Evolutionary conservation across 2,113 vertebrate species (phyloP).

Genomic region (Tetrao urogallus): DNA sequence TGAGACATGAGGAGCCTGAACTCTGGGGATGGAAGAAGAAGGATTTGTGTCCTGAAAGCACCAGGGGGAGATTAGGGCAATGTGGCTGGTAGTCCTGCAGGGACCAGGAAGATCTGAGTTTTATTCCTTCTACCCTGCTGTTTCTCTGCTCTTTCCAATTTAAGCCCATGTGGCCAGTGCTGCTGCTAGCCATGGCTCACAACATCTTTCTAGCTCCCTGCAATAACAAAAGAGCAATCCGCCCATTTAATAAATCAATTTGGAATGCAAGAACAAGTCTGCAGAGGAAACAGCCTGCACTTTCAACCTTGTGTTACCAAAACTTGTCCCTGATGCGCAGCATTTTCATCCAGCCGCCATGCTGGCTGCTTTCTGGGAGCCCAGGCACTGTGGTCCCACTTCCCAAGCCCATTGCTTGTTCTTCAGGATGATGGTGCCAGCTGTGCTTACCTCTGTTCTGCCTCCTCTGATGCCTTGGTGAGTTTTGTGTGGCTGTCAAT

Average conservation of each 20-base stretch:
- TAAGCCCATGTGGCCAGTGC: not conserved
- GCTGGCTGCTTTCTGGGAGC: not conserved
- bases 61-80: not conserved
- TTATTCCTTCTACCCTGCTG: not conserved
- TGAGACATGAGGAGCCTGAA: not conserved
- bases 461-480: not conserved
- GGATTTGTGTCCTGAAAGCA: not conserved
- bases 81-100: not conserved
- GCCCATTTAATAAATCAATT: not conserved
- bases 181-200: not conserved
- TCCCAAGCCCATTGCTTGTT: not conserved
- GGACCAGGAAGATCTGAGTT: not conserved
- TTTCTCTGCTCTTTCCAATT: not conserved
- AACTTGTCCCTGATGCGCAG: not conserved
- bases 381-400: not conserved
- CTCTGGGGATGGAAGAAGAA: not conserved
- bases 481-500: not conserved
- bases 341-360: fast-evolving
- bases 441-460: not conserved
- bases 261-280: not conserved
- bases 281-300: not conserved
- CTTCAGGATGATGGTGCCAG: not conserved
- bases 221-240: not conserved
- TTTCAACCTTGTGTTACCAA: not conserved
- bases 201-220: not conserved